These are phyloP conservation scores for Morone saxatilis DNA, from an alignment of 2,113 vertebrate species.

Conservation along the genomic window DNA sequence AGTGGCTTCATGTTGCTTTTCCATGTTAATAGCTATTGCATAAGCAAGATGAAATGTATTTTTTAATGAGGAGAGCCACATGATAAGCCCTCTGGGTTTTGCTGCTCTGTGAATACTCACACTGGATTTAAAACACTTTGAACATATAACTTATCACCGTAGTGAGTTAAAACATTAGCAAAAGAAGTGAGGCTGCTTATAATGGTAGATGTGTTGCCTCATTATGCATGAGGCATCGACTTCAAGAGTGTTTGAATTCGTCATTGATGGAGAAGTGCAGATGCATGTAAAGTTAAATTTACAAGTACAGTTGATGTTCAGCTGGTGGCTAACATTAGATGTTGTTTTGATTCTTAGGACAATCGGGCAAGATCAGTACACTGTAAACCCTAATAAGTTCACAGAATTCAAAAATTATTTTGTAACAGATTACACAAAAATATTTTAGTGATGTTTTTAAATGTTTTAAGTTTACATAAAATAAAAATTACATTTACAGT, in stretches of 20 bases:
- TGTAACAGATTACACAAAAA: too few relatives aligned
- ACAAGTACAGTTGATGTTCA: slow-evolving; percentile 1
- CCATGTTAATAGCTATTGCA: slow-evolving; percentile 49
- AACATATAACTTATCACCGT: slow-evolving; percentile 37
- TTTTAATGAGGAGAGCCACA: slow-evolving; percentile 65
- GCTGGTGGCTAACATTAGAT: neutral
- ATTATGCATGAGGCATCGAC: slow-evolving; percentile 9
- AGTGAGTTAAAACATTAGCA: slow-evolving; percentile 42
- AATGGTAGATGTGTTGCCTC: slow-evolving; percentile 20
- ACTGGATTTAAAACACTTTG: slow-evolving; percentile 46
- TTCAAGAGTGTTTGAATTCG: slow-evolving; percentile 12
- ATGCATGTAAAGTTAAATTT: slow-evolving; percentile 3
- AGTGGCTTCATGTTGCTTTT: slow-evolving; percentile 41
- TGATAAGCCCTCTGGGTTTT: slow-evolving; percentile 57
- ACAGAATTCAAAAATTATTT: too few relatives aligned
- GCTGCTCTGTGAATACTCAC: slow-evolving; percentile 42
- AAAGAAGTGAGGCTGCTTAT: slow-evolving; percentile 31
- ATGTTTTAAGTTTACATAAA: too few relatives aligned
- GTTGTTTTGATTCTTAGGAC: neutral
- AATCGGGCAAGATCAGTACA: neutral
- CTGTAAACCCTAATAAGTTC: neutral
- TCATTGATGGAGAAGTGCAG: neutral
- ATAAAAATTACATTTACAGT: too few relatives aligned
- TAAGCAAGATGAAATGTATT: slow-evolving; percentile 51
- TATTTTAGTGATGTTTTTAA: too few relatives aligned